A percentile compares a stretch with the other conserved stretches of the same genome.
Evolutionary conservation across 2,888 invertebrate species (phyloP).

Genomic region (Melangyna quadrimaculata): DNA sequence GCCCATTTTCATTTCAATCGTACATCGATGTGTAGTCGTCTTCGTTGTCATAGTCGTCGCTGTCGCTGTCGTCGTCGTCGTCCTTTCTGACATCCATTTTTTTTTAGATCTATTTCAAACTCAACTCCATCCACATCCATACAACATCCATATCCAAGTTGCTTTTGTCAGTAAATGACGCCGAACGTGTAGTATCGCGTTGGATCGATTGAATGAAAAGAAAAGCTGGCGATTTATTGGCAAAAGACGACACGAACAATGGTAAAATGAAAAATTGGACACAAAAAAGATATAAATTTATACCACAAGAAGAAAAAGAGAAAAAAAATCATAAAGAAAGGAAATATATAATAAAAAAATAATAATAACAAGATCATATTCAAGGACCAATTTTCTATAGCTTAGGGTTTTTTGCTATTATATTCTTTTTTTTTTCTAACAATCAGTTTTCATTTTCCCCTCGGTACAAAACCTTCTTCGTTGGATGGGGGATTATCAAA

Average conservation of each 20-base stretch:
- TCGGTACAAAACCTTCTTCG: not conserved
- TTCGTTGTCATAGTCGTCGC: not conserved
- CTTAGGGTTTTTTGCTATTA: conserved; percentile 38
- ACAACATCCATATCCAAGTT: not conserved
- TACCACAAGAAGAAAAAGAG: conserved; percentile 10
- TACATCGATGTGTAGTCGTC: not conserved
- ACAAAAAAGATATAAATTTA: conserved; percentile 35
- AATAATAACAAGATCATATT: conserved; percentile 67
- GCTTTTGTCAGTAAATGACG: conserved; percentile 37
- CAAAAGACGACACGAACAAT: conserved; percentile 56
- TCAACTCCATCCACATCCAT: not conserved
- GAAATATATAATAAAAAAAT: conserved; percentile 41
- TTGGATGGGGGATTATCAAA: not conserved
- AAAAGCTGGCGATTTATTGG: conserved; percentile 69
- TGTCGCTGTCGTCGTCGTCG: not conserved
- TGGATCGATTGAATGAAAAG: conserved; percentile 69
- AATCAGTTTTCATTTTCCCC: not conserved
- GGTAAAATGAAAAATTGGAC: conserved; percentile 25
- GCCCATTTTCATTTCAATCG: conserved; percentile 28
- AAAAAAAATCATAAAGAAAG: no score
- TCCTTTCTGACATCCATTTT: conserved; percentile 29
- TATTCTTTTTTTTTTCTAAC: not conserved
- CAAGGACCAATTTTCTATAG: conserved; percentile 66
- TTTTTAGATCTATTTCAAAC: conserved; percentile 19
- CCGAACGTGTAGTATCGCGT: conserved; percentile 42